Percentiles rank a stretch among this genome's conserved stretches.
Evolutionary conservation across 2,113 vertebrate genomes (phyloP).

Genomic region (Nibea albiflora): DNA sequence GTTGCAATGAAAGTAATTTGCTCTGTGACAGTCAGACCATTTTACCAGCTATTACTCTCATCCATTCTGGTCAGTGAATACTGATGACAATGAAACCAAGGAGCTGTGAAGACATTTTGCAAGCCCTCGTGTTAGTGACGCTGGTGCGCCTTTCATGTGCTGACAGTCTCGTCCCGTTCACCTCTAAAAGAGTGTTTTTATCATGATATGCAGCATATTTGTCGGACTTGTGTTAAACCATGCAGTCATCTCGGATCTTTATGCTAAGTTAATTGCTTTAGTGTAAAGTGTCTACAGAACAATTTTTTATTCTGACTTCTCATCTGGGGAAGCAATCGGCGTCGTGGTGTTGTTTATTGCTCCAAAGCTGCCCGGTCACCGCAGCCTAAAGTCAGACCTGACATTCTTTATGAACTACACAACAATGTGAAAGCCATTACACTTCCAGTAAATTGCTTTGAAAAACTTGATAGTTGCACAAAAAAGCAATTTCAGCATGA

Average conservation of each 20-base stretch:
- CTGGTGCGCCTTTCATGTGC: constrained; percentile 42
- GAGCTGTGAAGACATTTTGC: constrained; percentile 75
- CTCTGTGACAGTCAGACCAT: constrained; percentile 75
- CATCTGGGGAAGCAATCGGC: constrained; percentile 2
- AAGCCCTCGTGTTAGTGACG: constrained; percentile 65
- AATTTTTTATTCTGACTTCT: constrained; percentile 26
- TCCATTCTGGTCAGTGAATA: constrained; percentile 79
- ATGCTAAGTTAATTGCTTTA: constrained; percentile 7
- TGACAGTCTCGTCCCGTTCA: constrained; percentile 24
- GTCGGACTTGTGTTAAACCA: constrained; percentile 23
- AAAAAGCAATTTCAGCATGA: constrained; percentile 63
- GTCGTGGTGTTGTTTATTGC: constrained; percentile 47
- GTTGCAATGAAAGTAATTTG: constrained; percentile 79
- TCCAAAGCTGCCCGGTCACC: constrained; percentile 37
- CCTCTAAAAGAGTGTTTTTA: constrained; percentile 32
- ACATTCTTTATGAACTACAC: constrained; percentile 54
- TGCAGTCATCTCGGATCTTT: constrained; percentile 9
- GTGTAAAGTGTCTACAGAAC: not conserved
- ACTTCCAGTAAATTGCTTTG: constrained; percentile 60
- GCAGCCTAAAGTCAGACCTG: constrained; percentile 53
- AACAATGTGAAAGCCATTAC: constrained; percentile 58
- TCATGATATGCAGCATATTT: constrained; percentile 14
- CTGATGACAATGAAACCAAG: constrained; percentile 75
- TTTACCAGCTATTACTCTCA: constrained; percentile 81
- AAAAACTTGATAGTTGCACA: constrained; percentile 60